These are phyloP conservation scores for Trichopoda pennipes DNA, from an alignment of 2,888 invertebrate species.

Conservation along the genomic window DNA sequence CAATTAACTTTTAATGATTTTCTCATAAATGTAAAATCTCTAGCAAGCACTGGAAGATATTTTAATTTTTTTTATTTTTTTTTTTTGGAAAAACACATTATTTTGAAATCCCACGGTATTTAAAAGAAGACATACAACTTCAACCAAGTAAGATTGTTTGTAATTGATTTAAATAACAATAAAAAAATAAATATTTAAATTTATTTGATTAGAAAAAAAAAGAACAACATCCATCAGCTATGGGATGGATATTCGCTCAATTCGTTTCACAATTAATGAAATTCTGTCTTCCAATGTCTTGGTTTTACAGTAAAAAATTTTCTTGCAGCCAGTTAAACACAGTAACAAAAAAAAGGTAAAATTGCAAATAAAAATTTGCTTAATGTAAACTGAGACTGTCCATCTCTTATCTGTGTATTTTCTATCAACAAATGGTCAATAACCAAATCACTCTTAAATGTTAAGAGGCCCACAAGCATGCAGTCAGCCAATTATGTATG, in stretches of 20 bases:
- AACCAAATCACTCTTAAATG: slow-evolving; percentile 40
- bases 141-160: slow-evolving; percentile 13
- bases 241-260: not conserved
- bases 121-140: not conserved
- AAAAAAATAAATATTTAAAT: slow-evolving; percentile 23
- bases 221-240: not conserved
- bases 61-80: too few relatives aligned
- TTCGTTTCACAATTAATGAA: not conserved
- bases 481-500: slow-evolving; percentile 24
- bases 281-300: not conserved
- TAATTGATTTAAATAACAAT: slow-evolving; percentile 42
- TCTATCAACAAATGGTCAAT: slow-evolving; percentile 50
- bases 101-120: slow-evolving; percentile 40
- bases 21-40: not conserved
- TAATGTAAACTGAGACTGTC: not conserved
- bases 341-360: too few relatives aligned
- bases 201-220: slow-evolving; percentile 1
- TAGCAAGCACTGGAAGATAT: not conserved
- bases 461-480: slow-evolving; percentile 25
- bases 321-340: too few relatives aligned
- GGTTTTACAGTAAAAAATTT: too few relatives aligned
- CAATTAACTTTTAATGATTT: too few relatives aligned
- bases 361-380: not conserved
- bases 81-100: not conserved
- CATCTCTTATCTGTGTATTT: not conserved